Conservation (phyloP, 1,140 invertebrate genomes). For the Drosophila gunungcola region DNA sequence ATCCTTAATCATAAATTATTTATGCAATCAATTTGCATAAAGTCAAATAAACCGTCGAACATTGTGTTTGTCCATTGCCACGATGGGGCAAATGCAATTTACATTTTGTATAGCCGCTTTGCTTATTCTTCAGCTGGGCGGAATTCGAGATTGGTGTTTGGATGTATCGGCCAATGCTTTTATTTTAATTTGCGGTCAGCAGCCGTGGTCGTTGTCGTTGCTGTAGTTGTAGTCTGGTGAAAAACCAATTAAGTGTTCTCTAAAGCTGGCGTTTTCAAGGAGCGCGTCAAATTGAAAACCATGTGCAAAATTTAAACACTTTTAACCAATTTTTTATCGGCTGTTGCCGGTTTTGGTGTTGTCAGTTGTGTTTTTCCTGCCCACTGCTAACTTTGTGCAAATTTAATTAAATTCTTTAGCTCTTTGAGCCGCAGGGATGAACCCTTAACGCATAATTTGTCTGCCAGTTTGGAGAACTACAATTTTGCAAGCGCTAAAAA, state of each 20-base stretch:
- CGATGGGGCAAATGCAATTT: slow-evolving; percentile 28
- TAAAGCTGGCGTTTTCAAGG: slow-evolving; percentile 26
- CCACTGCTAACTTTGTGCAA: slow-evolving; percentile 46
- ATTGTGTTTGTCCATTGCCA: slow-evolving; percentile 28
- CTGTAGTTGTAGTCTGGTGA: not conserved
- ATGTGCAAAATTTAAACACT: slow-evolving; percentile 38
- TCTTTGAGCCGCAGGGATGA: slow-evolving; percentile 65
- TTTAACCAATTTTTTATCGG: slow-evolving; percentile 21
- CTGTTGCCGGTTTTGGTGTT: slow-evolving; percentile 4
- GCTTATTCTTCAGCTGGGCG: slow-evolving; percentile 16
- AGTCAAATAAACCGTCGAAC: slow-evolving; percentile 50
- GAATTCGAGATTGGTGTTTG: slow-evolving; percentile 10
- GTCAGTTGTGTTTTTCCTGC: slow-evolving; percentile 21
- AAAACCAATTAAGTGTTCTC: slow-evolving; percentile 73
- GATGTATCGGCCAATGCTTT: slow-evolving; percentile 18
- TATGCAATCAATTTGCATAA: slow-evolving; percentile 68
- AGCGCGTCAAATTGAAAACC: slow-evolving; percentile 40
- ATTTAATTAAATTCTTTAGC: slow-evolving; percentile 78
- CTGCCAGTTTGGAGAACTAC: slow-evolving; percentile 24
- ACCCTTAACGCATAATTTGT: slow-evolving; percentile 73
- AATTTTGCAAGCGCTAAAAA: slow-evolving; percentile 26
- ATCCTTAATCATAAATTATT: slow-evolving; percentile 65
- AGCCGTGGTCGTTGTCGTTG: not conserved
- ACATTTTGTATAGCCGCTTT: slow-evolving; percentile 19
- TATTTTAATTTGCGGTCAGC: slow-evolving; percentile 59